phyloP scores from a whole-genome alignment of 2,888 invertebrate genomes.

The Ceramica pisi region DNA sequence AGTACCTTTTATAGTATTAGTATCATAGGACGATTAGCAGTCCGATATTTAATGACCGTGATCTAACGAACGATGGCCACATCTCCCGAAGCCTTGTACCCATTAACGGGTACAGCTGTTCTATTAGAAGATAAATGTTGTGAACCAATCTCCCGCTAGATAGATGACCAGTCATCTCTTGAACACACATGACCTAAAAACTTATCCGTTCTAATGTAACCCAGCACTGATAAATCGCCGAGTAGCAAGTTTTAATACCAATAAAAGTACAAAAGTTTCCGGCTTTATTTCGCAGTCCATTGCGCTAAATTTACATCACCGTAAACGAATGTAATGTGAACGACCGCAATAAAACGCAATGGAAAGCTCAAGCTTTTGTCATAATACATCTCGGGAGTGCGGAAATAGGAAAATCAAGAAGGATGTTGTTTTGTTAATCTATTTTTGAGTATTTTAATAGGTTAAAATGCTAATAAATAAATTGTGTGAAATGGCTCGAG shows the following conservation, averaged over 20 bases:
- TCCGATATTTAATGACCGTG: slow-evolving; percentile 29
- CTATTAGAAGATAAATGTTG: slow-evolving; percentile 68
- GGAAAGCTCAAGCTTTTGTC: slow-evolving; percentile 54
- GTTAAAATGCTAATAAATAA: slow-evolving; percentile 54
- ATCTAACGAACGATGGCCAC: slow-evolving; percentile 45
- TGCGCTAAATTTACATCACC: slow-evolving; percentile 66
- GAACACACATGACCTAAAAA: slow-evolving; percentile 58
- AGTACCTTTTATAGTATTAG: slow-evolving; percentile 21
- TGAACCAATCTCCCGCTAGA: slow-evolving; percentile 61
- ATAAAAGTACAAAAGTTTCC: slow-evolving; percentile 60
- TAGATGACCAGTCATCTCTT: slow-evolving; percentile 62
- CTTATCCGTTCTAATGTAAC: slow-evolving; percentile 34
- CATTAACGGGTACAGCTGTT: slow-evolving; percentile 68
- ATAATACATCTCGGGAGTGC: slow-evolving; percentile 43
- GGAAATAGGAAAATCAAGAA: slow-evolving; percentile 41
- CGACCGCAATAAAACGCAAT: slow-evolving; percentile 63
- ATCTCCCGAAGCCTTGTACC: slow-evolving; percentile 53
- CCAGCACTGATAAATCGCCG: slow-evolving; percentile 32
- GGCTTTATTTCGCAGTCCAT: slow-evolving; percentile 63
- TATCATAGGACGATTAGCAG: slow-evolving; percentile 25
- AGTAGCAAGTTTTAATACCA: slow-evolving; percentile 50
- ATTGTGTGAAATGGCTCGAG: slow-evolving; percentile 62
- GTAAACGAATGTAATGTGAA: slow-evolving; percentile 65
- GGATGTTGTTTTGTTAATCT: slow-evolving; percentile 43
- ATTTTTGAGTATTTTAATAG: slow-evolving; percentile 44